Percentiles rank a stretch among this genome's conserved stretches.
Conservation (phyloP, 2,113 vertebrate genomes). For the Charadrius vociferus region DNA sequence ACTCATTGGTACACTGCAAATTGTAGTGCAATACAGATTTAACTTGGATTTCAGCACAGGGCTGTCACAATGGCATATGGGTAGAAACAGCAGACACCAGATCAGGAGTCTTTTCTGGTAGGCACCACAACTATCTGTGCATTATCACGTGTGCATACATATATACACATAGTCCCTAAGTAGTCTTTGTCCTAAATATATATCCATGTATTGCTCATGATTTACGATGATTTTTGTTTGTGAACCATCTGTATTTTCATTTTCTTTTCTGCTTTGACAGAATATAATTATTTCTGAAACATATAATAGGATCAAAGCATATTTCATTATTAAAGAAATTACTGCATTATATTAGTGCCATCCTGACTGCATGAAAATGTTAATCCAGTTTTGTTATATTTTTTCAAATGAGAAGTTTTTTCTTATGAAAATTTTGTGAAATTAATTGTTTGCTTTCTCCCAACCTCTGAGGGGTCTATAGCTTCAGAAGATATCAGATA, state of each 20-base stretch:
- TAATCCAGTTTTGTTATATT: slow-evolving; percentile 14
- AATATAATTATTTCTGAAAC: slow-evolving; percentile 34
- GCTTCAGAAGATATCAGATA: slow-evolving; percentile 55
- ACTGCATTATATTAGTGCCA: not conserved
- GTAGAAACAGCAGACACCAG: not conserved
- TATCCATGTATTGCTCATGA: not conserved
- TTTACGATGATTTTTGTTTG: slow-evolving; percentile 9
- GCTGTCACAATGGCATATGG: not conserved
- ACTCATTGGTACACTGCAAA: not conserved
- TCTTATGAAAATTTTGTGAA: slow-evolving; percentile 43
- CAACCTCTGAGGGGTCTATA: slow-evolving; percentile 40
- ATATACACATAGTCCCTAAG: not conserved
- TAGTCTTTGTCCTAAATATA: not conserved
- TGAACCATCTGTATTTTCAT: not conserved
- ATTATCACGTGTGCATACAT: rapidly evolving
- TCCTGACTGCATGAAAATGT: slow-evolving; percentile 15
- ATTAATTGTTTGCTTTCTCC: slow-evolving; percentile 63
- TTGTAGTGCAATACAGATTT: not conserved
- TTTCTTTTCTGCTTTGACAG: slow-evolving; percentile 13
- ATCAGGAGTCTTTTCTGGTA: not conserved
- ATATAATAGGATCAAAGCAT: not conserved
- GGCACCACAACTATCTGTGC: not conserved
- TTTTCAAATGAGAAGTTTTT: slow-evolving; percentile 14
- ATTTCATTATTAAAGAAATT: slow-evolving; percentile 48
- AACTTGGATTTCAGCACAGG: not conserved